These are phyloP conservation scores for Hemithea aestivaria DNA, from an alignment of 2,888 invertebrate species.

Conservation along the genomic window DNA sequence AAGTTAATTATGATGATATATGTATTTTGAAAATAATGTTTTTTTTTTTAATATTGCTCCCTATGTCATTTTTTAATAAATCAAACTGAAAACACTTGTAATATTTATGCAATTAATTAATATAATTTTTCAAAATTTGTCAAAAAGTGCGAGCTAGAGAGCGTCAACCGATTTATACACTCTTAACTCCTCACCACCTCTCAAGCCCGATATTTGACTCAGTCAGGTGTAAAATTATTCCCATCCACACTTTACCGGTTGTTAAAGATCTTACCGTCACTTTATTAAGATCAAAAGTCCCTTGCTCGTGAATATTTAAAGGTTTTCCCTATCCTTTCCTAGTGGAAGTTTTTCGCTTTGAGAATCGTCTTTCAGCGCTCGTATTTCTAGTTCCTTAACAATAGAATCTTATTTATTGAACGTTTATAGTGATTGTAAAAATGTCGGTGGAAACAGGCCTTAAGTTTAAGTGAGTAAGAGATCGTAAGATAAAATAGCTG, in stretches of 20 bases:
- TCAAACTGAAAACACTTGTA: no score
- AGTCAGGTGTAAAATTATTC: conserved; percentile 10
- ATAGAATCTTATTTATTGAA: conserved; percentile 1
- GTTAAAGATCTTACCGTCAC: conserved; percentile 1
- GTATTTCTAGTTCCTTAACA: conserved; percentile 2
- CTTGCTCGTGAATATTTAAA: conserved; percentile 7
- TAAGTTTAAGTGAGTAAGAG: no score
- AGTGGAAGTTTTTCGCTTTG: conserved; percentile 3
- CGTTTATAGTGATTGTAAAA: not conserved
- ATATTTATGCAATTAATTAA: no score
- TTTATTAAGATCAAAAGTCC: conserved; percentile 9
- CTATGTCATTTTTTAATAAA: no score
- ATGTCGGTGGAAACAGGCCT: not conserved
- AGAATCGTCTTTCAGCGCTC: conserved; percentile 2
- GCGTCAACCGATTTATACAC: no score
- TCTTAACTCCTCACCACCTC: conserved; percentile 4
- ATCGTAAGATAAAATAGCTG: no score
- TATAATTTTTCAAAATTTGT: no score
- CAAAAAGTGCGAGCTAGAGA: no score
- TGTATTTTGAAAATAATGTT: no score
- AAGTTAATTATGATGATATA: no score
- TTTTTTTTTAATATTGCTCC: no score
- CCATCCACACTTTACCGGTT: not conserved
- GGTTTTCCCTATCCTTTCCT: conserved; percentile 4
- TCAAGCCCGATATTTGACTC: conserved; percentile 5